A percentile compares a stretch with the other conserved stretches of the same genome.
Evolutionary conservation across 2,888 invertebrate genomes (phyloP).

Genomic region (Caenorhabditis macrosperma): DNA sequence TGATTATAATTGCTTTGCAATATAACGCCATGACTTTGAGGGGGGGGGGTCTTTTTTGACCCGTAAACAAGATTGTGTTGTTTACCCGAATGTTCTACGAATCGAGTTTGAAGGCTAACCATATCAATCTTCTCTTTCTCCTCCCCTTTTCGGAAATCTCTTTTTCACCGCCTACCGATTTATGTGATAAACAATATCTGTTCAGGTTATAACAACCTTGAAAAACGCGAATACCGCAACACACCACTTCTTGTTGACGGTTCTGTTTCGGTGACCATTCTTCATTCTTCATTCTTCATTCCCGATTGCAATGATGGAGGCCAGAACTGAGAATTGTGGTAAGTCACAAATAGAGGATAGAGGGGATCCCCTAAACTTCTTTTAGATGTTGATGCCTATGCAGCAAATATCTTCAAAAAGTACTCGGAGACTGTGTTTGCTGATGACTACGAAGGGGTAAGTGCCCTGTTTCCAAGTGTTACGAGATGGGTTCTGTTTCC

Average conservation of each 20-base stretch:
- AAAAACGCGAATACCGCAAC: constrained; percentile 16
- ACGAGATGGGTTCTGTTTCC: no score
- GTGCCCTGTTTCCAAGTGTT: no score
- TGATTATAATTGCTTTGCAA: neutral
- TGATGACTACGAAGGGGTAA: constrained; percentile 49
- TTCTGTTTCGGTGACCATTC: neutral
- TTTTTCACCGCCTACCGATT: neutral
- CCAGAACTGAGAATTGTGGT: constrained; percentile 30
- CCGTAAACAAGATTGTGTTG: neutral
- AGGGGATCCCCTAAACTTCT: no score
- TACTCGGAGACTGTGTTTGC: constrained; percentile 55
- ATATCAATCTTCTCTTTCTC: neutral
- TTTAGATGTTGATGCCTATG: constrained; percentile 42
- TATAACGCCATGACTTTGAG: no score
- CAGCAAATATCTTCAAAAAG: constrained; percentile 37
- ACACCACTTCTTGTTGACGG: constrained; percentile 15
- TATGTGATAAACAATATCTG: constrained; percentile 52
- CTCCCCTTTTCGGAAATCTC: neutral
- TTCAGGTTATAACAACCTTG: constrained; percentile 44
- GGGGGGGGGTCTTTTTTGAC: neutral
- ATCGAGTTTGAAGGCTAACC: constrained; percentile 26
- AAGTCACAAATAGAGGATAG: no score
- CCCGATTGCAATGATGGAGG: constrained; percentile 20
- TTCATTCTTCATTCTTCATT: neutral
- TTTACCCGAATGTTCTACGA: constrained; percentile 1